Conservation (phyloP, 2,888 invertebrate genomes). For the Lepidocyrtoides sp. region DNA sequence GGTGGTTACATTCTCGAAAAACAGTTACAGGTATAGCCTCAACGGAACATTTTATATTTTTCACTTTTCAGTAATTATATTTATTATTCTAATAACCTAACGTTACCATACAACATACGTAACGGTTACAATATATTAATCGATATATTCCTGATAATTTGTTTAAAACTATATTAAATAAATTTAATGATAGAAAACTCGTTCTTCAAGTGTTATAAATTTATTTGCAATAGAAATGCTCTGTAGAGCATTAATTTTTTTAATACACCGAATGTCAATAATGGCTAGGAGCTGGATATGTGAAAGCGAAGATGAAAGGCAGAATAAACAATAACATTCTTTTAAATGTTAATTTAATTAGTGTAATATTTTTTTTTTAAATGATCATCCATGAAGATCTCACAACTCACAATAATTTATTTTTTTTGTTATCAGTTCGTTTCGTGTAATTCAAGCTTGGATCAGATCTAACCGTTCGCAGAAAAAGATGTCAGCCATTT, state of each 20-base stretch:
- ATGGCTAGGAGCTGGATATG: conserved; percentile 72
- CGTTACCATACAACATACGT: too few species aligned
- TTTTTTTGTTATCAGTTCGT: conserved; percentile 36
- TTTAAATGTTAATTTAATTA: not conserved
- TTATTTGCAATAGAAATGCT: not conserved
- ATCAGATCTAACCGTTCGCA: conserved; percentile 31
- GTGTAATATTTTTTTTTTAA: not conserved
- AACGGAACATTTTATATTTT: too few species aligned
- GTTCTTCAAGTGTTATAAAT: not conserved
- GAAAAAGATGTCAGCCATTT: not conserved
- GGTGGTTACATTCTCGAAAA: too few species aligned
- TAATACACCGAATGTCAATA: not conserved
- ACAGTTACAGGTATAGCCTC: too few species aligned
- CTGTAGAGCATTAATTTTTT: not conserved
- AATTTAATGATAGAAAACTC: conserved; percentile 6
- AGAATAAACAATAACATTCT: conserved; percentile 53
- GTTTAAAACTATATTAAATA: too few species aligned
- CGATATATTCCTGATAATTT: too few species aligned
- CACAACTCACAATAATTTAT: not conserved
- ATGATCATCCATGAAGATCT: not conserved
- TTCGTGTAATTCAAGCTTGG: not conserved
- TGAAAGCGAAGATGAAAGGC: conserved; percentile 74
- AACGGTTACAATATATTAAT: too few species aligned
- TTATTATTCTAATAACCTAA: too few species aligned
- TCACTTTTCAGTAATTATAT: too few species aligned